Conservation (phyloP, 2,888 invertebrate species). For the Caenorhabditis becei region DNA sequence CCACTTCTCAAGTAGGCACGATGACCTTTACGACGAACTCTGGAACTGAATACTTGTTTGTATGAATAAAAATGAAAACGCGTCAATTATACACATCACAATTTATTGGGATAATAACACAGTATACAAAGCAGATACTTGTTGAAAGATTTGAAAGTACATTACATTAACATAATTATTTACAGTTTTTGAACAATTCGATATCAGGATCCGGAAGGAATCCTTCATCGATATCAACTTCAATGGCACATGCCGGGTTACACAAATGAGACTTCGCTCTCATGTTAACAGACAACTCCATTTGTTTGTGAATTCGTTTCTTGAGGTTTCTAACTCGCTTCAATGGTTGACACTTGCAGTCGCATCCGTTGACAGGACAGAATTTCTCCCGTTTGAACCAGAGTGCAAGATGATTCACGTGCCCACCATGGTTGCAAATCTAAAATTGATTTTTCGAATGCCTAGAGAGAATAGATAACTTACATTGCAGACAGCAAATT, state of each 20-base stretch:
- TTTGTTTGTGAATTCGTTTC: conserved; percentile 25
- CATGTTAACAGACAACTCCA: conserved; percentile 58
- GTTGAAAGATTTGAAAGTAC: too few species aligned
- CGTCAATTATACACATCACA: too few species aligned
- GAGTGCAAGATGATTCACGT: conserved; percentile 37
- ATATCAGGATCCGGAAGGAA: conserved; percentile 46
- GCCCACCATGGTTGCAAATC: conserved; percentile 62
- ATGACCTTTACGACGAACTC: conserved; percentile 22
- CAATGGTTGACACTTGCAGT: conserved; percentile 33
- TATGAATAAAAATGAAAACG: conserved; percentile 36
- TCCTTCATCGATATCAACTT: conserved; percentile 48
- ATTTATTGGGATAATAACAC: too few species aligned
- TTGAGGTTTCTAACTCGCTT: conserved; percentile 37
- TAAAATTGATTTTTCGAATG: neutral
- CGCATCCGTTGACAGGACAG: conserved; percentile 53
- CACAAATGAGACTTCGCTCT: conserved; percentile 56
- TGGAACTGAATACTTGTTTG: conserved; percentile 39
- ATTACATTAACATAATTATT: neutral
- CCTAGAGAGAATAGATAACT: neutral
- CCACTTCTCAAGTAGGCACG: conserved; percentile 28
- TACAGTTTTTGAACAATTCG: neutral
- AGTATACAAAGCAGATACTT: too few species aligned
- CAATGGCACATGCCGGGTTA: conserved; percentile 51
- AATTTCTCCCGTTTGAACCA: conserved; percentile 46
- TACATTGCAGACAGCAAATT: conserved; percentile 45